These are phyloP conservation scores for Carposina sasakii DNA, from an alignment of 1,140 invertebrate species.

Conservation along the genomic window DNA sequence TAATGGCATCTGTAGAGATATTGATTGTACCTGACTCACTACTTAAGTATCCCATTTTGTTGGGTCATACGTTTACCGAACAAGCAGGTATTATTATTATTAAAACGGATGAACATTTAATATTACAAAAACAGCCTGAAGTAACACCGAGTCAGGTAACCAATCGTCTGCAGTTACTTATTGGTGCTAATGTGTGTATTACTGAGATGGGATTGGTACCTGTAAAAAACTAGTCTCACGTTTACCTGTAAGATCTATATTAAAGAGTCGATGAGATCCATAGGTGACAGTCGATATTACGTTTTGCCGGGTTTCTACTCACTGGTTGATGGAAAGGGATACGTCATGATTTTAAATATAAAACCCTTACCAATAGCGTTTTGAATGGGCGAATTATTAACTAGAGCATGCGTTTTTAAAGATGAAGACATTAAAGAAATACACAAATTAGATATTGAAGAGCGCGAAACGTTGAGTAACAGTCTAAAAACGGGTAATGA, in stretches of 20 bases:
- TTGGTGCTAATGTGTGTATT: neutral
- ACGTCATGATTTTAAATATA: neutral
- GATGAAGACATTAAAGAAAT: neutral
- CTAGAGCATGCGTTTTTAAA: neutral
- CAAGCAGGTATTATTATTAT: slow-evolving; percentile 2
- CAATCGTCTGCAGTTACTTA: neutral
- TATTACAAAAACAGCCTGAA: neutral
- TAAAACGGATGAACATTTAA: slow-evolving; percentile 1
- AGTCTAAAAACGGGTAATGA: neutral
- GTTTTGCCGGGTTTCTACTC: neutral
- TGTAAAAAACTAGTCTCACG: neutral
- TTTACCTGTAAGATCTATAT: neutral
- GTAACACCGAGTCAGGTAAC: neutral
- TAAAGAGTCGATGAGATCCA: neutral
- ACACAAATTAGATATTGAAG: neutral
- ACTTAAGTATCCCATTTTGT: neutral
- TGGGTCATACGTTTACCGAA: slow-evolving; percentile 5
- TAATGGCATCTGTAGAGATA: neutral
- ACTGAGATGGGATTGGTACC: neutral
- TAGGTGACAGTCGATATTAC: neutral
- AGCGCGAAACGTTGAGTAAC: neutral
- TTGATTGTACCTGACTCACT: neutral
- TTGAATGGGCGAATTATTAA: neutral
- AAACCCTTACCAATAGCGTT: neutral
- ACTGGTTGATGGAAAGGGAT: neutral